A percentile compares a stretch with the other conserved stretches of the same genome.
Evolutionary conservation across 30 jellyfish, hydroid and myxozoan genomes (phyloP).

Genomic region (Turritopsis rubra): DNA sequence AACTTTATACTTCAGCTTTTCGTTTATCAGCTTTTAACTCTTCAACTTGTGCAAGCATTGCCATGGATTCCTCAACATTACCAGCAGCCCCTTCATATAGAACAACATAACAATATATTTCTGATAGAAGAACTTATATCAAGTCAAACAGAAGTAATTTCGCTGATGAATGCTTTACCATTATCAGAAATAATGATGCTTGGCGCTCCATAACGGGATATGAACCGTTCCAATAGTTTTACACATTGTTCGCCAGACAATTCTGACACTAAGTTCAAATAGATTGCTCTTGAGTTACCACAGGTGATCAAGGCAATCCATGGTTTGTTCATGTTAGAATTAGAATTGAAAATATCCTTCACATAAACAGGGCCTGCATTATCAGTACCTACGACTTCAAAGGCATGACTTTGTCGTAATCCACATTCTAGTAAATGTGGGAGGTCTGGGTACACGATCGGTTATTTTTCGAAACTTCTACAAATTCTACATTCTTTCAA

Average conservation of each 20-base stretch:
- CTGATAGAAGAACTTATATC: neutral
- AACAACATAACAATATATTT: neutral
- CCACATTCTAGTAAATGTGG: neutral
- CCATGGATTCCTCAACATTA: conserved; percentile 95
- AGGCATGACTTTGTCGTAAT: neutral
- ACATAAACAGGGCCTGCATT: neutral
- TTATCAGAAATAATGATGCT: neutral
- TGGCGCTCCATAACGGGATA: conserved; percentile 11
- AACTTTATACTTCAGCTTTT: conserved; percentile 83
- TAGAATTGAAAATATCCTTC: neutral
- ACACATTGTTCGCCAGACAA: neutral
- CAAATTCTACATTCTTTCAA: neutral
- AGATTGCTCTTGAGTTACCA: neutral
- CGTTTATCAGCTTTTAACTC: conserved; percentile 79
- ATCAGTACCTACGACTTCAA: conserved; percentile 1
- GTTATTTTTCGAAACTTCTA: neutral
- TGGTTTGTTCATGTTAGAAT: neutral
- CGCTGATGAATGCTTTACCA: conserved; percentile 9
- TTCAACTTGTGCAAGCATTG: conserved; percentile 73
- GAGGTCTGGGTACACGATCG: neutral
- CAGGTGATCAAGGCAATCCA: neutral
- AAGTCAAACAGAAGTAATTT: too few relatives aligned
- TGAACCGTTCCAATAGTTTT: neutral
- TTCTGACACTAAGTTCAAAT: neutral
- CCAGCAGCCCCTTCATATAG: conserved; percentile 89